Evolutionary conservation across 1,140 invertebrate genomes (phyloP).

Genomic region (Cyrtorhinus lividipennis): DNA sequence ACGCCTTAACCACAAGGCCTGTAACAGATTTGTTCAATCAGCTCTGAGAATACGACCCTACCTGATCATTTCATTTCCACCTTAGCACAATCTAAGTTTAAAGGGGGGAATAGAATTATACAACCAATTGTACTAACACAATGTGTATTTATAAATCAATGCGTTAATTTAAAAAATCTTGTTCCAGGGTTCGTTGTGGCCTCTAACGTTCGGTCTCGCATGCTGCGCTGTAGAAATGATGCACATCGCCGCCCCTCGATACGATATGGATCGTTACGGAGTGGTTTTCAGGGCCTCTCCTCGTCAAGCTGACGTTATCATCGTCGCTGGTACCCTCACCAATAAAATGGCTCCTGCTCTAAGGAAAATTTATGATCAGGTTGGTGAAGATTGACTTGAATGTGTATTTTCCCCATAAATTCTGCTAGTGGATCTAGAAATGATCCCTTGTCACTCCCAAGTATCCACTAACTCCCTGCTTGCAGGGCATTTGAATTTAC

Average conservation of each 20-base stretch:
- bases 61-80: no score
- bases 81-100: no score
- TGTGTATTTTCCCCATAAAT: constrained; percentile 22
- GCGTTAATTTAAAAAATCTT: no score
- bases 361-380: constrained; percentile 79
- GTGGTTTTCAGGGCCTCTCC: constrained; percentile 95
- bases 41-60: no score
- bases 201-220: constrained; percentile 88
- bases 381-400: constrained; percentile 26
- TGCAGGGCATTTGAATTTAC: no score
- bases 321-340: constrained; percentile 94
- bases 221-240: constrained; percentile 99
- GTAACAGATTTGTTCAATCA: no score
- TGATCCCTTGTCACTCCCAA: not conserved
- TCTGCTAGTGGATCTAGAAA: constrained; percentile 35
- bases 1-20: no score
- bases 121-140: no score
- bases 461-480: constrained; percentile 29
- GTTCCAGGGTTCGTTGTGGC: constrained; percentile 75
- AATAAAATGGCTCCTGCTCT: constrained; percentile 99
- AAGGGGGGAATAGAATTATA: no score
- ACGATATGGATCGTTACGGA: constrained; percentile 91
- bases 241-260: constrained; percentile 95
- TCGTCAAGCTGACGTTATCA: constrained; percentile 91
- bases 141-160: no score